Percentiles rank a stretch among this genome's conserved stretches.
Conservation (phyloP, 1,140 invertebrate species). For the Ptiloglossa arizonensis region DNA sequence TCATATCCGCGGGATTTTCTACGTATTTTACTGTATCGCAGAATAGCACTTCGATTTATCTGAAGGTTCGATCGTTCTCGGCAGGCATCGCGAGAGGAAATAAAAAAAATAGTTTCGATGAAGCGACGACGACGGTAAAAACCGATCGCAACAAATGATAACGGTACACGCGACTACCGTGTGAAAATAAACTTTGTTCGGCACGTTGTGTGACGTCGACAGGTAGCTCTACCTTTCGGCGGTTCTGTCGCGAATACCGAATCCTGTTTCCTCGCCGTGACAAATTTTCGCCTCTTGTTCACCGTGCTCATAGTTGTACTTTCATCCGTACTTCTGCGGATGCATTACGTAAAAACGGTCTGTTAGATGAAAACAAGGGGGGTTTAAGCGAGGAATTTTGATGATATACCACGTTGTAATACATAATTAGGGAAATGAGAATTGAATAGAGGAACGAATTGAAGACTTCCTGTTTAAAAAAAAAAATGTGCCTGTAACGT, state of each 20-base stretch:
- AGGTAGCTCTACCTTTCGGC: neutral
- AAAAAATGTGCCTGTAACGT: no score
- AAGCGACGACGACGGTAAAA: constrained; percentile 22
- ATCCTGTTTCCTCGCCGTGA: neutral
- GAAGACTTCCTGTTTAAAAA: no score
- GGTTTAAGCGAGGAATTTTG: no score
- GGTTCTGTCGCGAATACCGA: neutral
- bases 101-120: neutral
- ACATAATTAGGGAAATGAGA: no score
- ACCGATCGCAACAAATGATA: constrained; percentile 17
- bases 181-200: constrained; percentile 21
- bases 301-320: no score
- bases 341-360: no score
- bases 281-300: neutral
- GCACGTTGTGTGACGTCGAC: neutral
- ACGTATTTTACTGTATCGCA: no score
- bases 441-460: no score
- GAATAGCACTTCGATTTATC: neutral
- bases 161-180: constrained; percentile 29
- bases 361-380: no score
- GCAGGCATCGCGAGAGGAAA: neutral
- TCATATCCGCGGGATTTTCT: neutral
- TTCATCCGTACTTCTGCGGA: no score
- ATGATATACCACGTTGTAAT: no score
- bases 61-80: neutral